Evolutionary conservation across 2,888 invertebrate species (phyloP).

Genomic region (Theretra japonica): DNA sequence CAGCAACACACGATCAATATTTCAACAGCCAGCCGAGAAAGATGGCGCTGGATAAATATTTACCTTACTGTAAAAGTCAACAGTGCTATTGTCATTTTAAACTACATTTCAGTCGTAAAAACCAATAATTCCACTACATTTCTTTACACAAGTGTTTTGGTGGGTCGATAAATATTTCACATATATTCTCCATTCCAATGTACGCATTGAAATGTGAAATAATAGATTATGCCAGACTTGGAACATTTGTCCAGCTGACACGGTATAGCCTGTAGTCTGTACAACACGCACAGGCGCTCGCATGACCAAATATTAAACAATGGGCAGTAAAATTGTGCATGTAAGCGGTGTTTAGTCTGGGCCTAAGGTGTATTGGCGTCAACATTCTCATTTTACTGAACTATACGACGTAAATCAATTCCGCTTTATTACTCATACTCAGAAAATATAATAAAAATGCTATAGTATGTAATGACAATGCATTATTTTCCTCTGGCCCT

Average conservation of each 20-base stretch:
- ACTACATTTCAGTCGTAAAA: not conserved
- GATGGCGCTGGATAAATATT: not conserved
- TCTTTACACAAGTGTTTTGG: too few species aligned
- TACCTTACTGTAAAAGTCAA: not conserved
- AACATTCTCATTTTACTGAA: not conserved
- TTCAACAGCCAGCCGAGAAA: not conserved
- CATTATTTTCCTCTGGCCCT: too few species aligned
- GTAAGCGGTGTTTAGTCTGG: not conserved
- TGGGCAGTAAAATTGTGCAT: not conserved
- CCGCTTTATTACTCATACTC: not conserved
- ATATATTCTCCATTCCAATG: not conserved
- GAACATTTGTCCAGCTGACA: not conserved
- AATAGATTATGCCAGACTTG: not conserved
- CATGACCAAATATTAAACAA: not conserved
- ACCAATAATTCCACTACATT: too few species aligned
- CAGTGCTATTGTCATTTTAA: not conserved
- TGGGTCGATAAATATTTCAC: too few species aligned
- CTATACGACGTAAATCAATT: not conserved
- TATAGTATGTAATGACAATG: too few species aligned
- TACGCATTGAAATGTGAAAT: not conserved
- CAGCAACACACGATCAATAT: not conserved
- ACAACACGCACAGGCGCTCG: not conserved
- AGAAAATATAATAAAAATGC: too few species aligned
- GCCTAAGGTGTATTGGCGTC: not conserved
- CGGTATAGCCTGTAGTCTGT: not conserved